Percentiles rank a stretch among this genome's conserved stretches.
phyloP scores from a whole-genome alignment of 2,113 vertebrate genomes.

The Sisor rabdophorus region DNA sequence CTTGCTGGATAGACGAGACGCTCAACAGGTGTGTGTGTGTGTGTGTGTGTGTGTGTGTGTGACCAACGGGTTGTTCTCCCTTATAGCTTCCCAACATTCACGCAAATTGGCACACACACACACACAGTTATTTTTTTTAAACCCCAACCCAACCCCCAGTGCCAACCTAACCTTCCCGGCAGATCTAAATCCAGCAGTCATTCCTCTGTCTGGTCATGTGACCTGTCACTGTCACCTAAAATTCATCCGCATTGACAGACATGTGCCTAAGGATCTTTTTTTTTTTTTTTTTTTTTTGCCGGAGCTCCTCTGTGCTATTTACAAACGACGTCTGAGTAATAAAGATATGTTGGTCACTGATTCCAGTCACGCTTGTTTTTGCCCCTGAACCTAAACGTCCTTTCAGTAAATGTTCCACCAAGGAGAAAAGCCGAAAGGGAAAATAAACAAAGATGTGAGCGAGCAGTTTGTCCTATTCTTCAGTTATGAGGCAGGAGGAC shows the following conservation, averaged over 20 bases:
- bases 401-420: neutral
- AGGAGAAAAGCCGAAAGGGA: slow-evolving; percentile 6
- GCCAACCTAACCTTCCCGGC: slow-evolving; percentile 17
- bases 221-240: slow-evolving; percentile 22
- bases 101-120: neutral
- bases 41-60: neutral
- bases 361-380: slow-evolving; percentile 40
- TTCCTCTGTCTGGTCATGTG: slow-evolving; percentile 14
- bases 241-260: slow-evolving; percentile 32
- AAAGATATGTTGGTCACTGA: slow-evolving; percentile 64
- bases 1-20: neutral
- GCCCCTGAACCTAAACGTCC: slow-evolving; percentile 28
- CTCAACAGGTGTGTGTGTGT: slow-evolving; percentile 1
- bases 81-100: neutral
- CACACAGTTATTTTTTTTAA: neutral
- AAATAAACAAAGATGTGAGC: slow-evolving; percentile 14
- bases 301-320: slow-evolving; percentile 47
- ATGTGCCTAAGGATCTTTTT: slow-evolving; percentile 23
- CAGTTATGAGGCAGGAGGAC: slow-evolving; percentile 4
- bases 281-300: slow-evolving; percentile 39
- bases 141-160: neutral
- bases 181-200: slow-evolving; percentile 59
- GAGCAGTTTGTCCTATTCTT: neutral
- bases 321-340: slow-evolving; percentile 50
- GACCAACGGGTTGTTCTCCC: neutral